phyloP scores from a whole-genome alignment of 2,113 vertebrate species.

The Lathamus discolor region DNA sequence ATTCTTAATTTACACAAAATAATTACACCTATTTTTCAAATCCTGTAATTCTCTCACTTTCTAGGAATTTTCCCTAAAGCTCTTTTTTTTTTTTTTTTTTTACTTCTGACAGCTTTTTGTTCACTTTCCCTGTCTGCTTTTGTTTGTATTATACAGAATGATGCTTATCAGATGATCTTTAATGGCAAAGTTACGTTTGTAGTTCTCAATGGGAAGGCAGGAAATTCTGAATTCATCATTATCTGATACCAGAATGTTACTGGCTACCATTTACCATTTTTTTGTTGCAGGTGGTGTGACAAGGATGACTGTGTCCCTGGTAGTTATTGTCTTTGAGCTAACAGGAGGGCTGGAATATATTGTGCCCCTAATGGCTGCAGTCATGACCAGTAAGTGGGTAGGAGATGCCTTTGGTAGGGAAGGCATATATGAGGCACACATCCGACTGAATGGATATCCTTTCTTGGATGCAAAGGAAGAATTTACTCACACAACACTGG shows the following conservation, averaged over 20 bases:
- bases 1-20: neutral
- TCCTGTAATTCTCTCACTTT: neutral
- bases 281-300: conserved; percentile 90
- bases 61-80: neutral
- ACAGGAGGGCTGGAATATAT: conserved; percentile 98
- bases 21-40: neutral
- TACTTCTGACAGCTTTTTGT: neutral
- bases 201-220: neutral
- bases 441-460: conserved; percentile 96
- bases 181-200: neutral
- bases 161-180: neutral
- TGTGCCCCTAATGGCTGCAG: conserved; percentile 97
- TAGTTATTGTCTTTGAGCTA: conserved; percentile 97
- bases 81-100: neutral
- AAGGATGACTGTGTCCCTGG: conserved; percentile 97
- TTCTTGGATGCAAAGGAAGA: conserved; percentile 99
- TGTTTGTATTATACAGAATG: neutral
- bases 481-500: conserved; percentile 95
- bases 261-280: neutral
- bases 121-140: neutral
- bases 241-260: neutral
- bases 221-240: neutral
- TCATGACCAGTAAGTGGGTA: conserved; percentile 99
- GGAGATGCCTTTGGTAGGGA: conserved; percentile 97
- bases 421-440: conserved; percentile 98